Base-by-base conservation (phyloP, 2,113 vertebrate genomes). In the Nansenia antarctica region DNA sequence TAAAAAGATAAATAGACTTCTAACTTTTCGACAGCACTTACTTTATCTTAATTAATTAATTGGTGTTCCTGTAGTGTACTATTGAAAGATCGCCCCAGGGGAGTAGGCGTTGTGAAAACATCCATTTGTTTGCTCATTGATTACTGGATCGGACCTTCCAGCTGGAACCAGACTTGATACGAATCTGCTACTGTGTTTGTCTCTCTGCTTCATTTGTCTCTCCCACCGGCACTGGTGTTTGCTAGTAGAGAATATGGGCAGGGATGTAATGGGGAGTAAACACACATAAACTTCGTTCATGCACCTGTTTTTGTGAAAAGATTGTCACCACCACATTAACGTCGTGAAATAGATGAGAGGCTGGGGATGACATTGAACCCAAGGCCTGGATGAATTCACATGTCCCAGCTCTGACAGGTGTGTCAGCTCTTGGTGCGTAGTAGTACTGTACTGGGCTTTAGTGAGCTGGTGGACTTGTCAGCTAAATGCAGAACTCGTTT, bases 41-140 rank as follows among this genome's bases (percentile, higher is more conserved):
- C 75, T 81, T 78, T 76, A 75, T 83, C 58, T 42, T 60, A 70
- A 73, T 66, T 61, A 54, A 73, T 72, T 59, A 79, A 87, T 74
- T 54, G 12, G 45, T 77, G 61, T 69, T 78, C 26, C 39, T 9
- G 26, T 37, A 26, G 32, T 67, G 72, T 62, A 67, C 64, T 85
- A 73, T 79, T 78, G 80, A 82, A 62, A 67, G 69, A 74, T 62
- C 62, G 60, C 14, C 62, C 26, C 69, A 66, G 52, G 69, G 15
- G 26, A 74, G 74, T 22, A 22, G 52, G 54, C 74, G 45, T 39
- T 39, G 76, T 76, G 47, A 65, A 72, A 83, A 78, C 61, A 72
- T 49, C n/a, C 26, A 66, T 79, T 82, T 83, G 79, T 81, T 86
- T 85, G 78, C 81, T 76, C 76, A 90, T 87, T 32, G 81, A 87